Evolutionary conservation across 1,140 invertebrate species (phyloP), one percentile per base, ranked within the genome.

Genomic region (Belonocnema kinseyi): DNA sequence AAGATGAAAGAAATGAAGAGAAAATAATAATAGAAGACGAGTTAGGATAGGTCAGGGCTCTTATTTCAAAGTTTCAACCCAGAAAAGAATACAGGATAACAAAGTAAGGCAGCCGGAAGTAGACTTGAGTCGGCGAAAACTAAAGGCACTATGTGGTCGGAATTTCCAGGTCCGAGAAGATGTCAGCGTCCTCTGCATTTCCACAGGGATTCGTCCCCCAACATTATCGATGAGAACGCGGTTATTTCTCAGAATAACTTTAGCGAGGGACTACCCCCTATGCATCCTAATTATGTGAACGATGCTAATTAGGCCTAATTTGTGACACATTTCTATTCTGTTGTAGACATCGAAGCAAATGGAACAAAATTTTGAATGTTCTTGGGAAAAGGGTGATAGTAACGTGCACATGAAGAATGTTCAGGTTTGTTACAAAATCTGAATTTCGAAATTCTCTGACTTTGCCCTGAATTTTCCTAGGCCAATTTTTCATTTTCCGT

Each of bases 51-150:
- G 17, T 54, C 53, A 54, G 19, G 53, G 17, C n/a, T 54, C 53
- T 61, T 12, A 61, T 33, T 33, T 61, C 19, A 14, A 21, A 14
- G 16, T 61, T 61, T 26, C 14, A 61, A 33, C 14, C 13, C 16
- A 33, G 58, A 33, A 61, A 61, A 61, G 58, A 33, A 16, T 6
- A 26, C 33, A 7, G 21, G 13, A 61, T 61, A 14, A 33, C 40
- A 61, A 7, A 61, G 12, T 33, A 26, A 61, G 26, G 21, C 21
- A 61, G 58, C 13, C 33, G 21, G 7, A 61, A 33, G 58, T 61
- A 61, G 58, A 61, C 58, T 46, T 61, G 58, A 61, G 58, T 61
- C 58, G 21, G 40, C 58, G 58, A 61, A 61, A 61, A 61, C 58
- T 61, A 26, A 61, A 61, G 33, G 58, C 58, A 61, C 58, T 61